A percentile compares a stretch with the other conserved stretches of the same genome.
Evolutionary conservation across 2,113 vertebrate species (phyloP).

Genomic region (Seriola aureovittata): DNA sequence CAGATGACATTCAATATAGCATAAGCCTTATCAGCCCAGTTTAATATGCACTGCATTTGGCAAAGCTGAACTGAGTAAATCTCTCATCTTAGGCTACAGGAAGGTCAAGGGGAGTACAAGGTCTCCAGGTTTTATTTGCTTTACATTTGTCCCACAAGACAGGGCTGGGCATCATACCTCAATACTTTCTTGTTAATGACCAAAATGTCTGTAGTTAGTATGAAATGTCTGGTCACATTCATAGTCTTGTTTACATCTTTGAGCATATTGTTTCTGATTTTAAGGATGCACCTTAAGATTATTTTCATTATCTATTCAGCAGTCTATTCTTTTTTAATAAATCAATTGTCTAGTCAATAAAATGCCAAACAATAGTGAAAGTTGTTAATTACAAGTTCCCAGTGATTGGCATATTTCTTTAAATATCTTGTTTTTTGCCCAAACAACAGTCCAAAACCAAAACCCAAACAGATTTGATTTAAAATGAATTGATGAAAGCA

Average conservation of each 20-base stretch:
- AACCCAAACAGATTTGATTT: not conserved
- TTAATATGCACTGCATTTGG: constrained; percentile 61
- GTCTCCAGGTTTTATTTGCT: constrained; percentile 49
- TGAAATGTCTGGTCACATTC: too few species aligned
- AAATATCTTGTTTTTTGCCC: not conserved
- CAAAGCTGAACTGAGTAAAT: constrained; percentile 54
- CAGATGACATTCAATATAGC: constrained; percentile 78
- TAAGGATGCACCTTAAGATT: not conserved
- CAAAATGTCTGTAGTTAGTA: not conserved
- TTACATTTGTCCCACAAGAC: constrained; percentile 11
- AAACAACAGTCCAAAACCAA: not conserved
- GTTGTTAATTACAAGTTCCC: not conserved
- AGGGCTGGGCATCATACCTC: not conserved
- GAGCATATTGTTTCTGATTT: not conserved
- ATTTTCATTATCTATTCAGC: not conserved
- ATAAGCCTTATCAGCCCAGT: constrained; percentile 62
- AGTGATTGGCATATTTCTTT: not conserved
- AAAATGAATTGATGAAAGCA: not conserved
- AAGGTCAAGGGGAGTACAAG: constrained; percentile 69
- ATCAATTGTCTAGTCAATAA: not conserved
- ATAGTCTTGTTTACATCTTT: not conserved
- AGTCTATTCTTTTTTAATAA: not conserved
- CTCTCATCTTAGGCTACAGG: constrained; percentile 38
- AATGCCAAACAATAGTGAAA: not conserved
- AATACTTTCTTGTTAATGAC: not conserved